Conservation (phyloP, 2,797 vertebrate genomes). For the Clarias platycephalus region DNA sequence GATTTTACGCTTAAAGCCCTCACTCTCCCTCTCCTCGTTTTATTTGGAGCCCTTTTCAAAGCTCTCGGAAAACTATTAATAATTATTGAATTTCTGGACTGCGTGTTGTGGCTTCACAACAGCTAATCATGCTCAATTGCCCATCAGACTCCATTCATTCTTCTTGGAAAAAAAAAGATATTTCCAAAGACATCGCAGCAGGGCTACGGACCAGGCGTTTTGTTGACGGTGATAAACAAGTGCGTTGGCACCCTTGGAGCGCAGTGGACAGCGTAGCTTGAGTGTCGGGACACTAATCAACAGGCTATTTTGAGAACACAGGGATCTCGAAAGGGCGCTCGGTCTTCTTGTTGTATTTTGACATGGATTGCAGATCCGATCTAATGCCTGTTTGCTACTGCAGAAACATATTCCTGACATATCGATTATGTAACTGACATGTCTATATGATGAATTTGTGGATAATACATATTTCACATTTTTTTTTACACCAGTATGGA, state of each 20-base stretch:
- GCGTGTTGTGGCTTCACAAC: conserved; percentile 34
- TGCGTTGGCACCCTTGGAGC: conserved; percentile 3
- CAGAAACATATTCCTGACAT: not conserved
- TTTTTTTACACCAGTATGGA: not conserved
- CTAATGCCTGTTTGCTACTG: not conserved
- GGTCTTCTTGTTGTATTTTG: not conserved
- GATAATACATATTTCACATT: too few species aligned
- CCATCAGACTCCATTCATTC: conserved; percentile 21
- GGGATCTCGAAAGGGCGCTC: not conserved
- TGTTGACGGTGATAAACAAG: conserved; percentile 8
- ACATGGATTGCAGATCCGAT: not conserved
- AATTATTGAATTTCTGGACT: conserved; percentile 54
- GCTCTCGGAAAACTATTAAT: conserved; percentile 48
- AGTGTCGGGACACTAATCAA: conserved; percentile 10
- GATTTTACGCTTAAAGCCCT: conserved; percentile 45
- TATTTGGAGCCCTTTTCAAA: conserved; percentile 47
- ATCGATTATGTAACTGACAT: not conserved
- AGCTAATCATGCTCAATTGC: conserved; percentile 41
- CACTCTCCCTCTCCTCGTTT: conserved; percentile 45
- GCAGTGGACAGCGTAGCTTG: not conserved
- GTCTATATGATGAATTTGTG: not conserved
- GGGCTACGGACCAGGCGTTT: not conserved
- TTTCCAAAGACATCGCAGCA: conserved; percentile 5
- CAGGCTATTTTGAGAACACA: conserved; percentile 13
- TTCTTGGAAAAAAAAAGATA: conserved; percentile 10